A percentile compares a stretch with the other conserved stretches of the same genome.
Evolutionary conservation across 2,797 vertebrate genomes (phyloP).

Genomic region (Chelonia mydas): DNA sequence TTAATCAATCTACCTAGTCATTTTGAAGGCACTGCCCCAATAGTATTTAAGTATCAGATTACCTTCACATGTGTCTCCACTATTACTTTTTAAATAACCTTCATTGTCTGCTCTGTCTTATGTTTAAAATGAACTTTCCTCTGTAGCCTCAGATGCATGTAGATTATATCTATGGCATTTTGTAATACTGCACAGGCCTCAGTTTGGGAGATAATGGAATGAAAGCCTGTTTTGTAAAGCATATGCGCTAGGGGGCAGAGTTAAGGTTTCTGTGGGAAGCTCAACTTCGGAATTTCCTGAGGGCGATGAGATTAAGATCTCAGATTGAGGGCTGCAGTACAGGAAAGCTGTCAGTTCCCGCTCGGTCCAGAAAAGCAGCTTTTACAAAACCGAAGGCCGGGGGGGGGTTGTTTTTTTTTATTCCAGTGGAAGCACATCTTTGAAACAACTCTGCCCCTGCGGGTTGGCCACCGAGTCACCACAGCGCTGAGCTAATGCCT

Average conservation of each 20-base stretch:
- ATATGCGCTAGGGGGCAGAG: neutral
- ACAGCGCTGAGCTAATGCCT: neutral
- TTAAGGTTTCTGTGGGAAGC: constrained; percentile 59
- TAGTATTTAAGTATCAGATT: neutral
- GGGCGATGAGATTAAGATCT: constrained; percentile 68
- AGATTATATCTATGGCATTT: neutral
- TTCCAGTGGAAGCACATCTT: neutral
- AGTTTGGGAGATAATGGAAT: fast-evolving
- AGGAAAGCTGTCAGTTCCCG: constrained; percentile 64
- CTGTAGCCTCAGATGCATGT: constrained; percentile 57
- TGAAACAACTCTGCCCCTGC: constrained; percentile 32
- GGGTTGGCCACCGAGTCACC: neutral
- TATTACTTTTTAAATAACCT: constrained; percentile 56
- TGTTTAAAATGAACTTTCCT: constrained; percentile 50
- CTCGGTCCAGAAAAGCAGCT: constrained; percentile 51
- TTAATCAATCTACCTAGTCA: constrained; percentile 27
- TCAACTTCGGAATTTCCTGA: constrained; percentile 42
- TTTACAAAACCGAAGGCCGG: constrained; percentile 58
- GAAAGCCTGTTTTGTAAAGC: neutral
- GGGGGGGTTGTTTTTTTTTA: constrained; percentile 43
- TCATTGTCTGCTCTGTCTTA: constrained; percentile 57
- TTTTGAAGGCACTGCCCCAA: neutral
- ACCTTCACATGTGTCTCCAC: neutral
- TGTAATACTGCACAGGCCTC: neutral
- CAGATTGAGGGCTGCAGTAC: constrained; percentile 12